phyloP scores from a whole-genome alignment of 23 tunicate species.

The Corella eumyota region DNA sequence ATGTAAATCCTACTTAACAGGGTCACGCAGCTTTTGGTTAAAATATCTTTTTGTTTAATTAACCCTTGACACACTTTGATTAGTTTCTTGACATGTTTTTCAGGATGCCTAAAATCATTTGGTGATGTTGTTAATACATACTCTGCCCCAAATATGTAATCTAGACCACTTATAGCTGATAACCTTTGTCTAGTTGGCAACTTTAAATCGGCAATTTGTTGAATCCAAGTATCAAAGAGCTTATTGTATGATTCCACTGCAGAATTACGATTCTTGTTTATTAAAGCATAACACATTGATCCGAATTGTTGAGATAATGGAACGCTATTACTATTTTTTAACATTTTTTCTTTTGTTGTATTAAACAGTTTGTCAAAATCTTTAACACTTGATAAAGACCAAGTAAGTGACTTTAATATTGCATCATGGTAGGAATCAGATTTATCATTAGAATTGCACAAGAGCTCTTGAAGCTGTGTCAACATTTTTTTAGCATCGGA shows the following conservation, averaged over 20 bases:
- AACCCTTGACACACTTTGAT: slow-evolving; percentile 19
- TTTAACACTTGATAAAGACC: too few species aligned
- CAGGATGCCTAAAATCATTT: background rate
- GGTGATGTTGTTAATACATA: slow-evolving; percentile 6
- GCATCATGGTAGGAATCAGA: too few species aligned
- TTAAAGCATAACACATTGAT: too few species aligned
- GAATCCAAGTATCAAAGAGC: slow-evolving; percentile 16
- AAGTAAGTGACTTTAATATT: too few species aligned
- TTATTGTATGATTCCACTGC: slow-evolving; percentile 4
- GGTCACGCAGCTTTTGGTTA: slow-evolving; percentile 10
- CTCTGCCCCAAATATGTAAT: slow-evolving; percentile 31
- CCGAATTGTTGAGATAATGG: too few species aligned
- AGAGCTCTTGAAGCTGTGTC: too few species aligned
- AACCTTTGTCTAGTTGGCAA: slow-evolving; percentile 63
- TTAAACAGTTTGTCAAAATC: too few species aligned
- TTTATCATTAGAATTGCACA: too few species aligned
- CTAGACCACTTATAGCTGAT: slow-evolving; percentile 32
- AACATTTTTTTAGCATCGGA: slow-evolving; percentile 2
- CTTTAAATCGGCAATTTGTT: slow-evolving; percentile 8
- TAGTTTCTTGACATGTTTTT: slow-evolving; percentile 12
- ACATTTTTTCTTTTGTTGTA: too few species aligned
- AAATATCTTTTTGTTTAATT: slow-evolving; percentile 26
- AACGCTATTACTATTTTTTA: too few species aligned
- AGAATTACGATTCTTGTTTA: background rate
- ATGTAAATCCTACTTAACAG: slow-evolving; percentile 32